phyloP scores from a whole-genome alignment of 2,797 vertebrate genomes.

The Sus cebifrons region DNA sequence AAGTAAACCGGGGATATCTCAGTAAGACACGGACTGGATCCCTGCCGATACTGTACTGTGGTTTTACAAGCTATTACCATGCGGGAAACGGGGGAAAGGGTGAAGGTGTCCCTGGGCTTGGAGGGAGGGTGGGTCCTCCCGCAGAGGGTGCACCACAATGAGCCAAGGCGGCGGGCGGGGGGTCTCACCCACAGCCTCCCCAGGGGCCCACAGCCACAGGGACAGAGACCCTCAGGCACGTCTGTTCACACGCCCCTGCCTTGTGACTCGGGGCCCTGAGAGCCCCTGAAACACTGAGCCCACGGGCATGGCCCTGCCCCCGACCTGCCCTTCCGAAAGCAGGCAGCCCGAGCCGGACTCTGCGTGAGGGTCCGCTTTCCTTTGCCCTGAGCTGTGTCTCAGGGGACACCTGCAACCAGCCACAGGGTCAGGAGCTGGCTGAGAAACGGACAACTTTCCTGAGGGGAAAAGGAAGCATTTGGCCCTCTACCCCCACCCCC shows the following conservation, averaged over 20 bases:
- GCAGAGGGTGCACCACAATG: neutral
- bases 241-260: neutral
- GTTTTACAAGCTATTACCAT: neutral
- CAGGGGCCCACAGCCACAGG: neutral
- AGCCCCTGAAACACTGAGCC: neutral
- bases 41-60: rapidly evolving
- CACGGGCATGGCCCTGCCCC: rapidly evolving
- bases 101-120: neutral
- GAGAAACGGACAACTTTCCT: neutral
- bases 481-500: neutral
- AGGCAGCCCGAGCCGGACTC: neutral
- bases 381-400: neutral
- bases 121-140: neutral
- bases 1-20: neutral
- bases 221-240: rapidly evolving
- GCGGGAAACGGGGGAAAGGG: neutral
- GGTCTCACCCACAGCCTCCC: neutral
- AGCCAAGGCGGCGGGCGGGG: neutral
- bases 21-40: neutral
- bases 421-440: neutral
- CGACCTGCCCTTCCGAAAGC: neutral
- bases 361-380: neutral
- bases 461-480: neutral
- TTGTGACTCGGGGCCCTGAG: neutral
- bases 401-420: neutral